Conservation (phyloP, 2,888 invertebrate species). For the Crematogaster levior region DNA sequence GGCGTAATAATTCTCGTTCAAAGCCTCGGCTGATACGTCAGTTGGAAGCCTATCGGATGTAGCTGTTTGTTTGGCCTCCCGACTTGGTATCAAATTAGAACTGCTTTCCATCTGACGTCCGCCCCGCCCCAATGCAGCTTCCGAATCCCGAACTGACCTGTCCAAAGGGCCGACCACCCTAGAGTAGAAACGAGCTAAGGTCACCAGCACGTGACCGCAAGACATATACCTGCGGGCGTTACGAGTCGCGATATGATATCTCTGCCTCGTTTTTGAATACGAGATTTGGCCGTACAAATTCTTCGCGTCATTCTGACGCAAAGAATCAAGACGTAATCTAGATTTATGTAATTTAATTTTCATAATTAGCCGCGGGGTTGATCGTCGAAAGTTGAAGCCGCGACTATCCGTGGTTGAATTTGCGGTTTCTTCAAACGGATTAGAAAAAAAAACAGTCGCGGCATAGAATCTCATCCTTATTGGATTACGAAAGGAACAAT, state of each 20-base stretch:
- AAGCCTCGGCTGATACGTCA: slow-evolving; percentile 16
- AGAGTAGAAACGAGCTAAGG: slow-evolving; percentile 51
- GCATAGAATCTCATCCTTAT: slow-evolving; percentile 77
- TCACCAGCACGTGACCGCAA: slow-evolving; percentile 48
- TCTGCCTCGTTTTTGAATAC: background rate
- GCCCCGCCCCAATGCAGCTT: slow-evolving; percentile 84
- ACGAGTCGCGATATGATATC: slow-evolving; percentile 44
- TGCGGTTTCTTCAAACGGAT: slow-evolving; percentile 20
- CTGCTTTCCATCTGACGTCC: slow-evolving; percentile 85
- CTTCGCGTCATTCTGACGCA: background rate
- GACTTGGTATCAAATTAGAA: slow-evolving; percentile 85
- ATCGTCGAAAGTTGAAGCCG: background rate
- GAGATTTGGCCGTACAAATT: background rate
- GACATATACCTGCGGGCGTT: slow-evolving; percentile 52
- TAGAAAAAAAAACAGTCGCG: slow-evolving; percentile 27
- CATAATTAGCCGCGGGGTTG: background rate
- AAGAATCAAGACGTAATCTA: background rate
- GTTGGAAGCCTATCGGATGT: slow-evolving; percentile 28
- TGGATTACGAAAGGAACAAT: slow-evolving; percentile 81
- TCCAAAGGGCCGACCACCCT: slow-evolving; percentile 68
- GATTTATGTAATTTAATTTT: background rate
- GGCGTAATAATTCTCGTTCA: slow-evolving; percentile 7
- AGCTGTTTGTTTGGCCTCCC: slow-evolving; percentile 81
- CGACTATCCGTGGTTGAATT: slow-evolving; percentile 1
- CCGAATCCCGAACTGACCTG: slow-evolving; percentile 79